A percentile compares a stretch with the other conserved stretches of the same genome.
Conservation (phyloP, 2,888 invertebrate species). For the Julus scanicus region DNA sequence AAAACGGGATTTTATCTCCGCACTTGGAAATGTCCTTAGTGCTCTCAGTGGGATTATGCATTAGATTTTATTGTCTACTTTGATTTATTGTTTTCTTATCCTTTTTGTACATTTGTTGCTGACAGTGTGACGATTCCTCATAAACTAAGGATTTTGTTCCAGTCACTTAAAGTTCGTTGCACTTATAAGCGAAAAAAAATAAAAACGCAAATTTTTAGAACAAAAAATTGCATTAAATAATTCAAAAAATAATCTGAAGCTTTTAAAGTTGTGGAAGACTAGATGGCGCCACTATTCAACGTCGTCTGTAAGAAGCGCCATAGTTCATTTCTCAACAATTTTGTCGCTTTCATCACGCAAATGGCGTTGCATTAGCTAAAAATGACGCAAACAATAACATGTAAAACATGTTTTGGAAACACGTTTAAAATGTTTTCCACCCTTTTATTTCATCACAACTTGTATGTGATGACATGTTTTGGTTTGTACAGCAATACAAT, state of each 20-base stretch:
- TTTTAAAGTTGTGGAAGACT: not conserved
- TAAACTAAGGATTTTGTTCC: constrained; percentile 42
- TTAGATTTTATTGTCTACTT: constrained; percentile 3
- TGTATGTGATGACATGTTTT: too few relatives aligned
- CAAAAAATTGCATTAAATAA: not conserved
- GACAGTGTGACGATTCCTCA: constrained; percentile 34
- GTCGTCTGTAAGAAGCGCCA: too few relatives aligned
- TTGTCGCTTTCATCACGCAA: too few relatives aligned
- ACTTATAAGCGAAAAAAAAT: not conserved
- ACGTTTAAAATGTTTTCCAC: too few relatives aligned
- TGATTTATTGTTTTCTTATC: constrained; percentile 39
- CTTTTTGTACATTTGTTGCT: constrained; percentile 39
- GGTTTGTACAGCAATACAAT: too few relatives aligned
- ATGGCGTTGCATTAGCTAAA: too few relatives aligned
- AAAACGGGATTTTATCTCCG: not conserved
- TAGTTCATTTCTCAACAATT: too few relatives aligned
- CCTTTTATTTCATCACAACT: too few relatives aligned
- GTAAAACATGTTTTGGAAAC: too few relatives aligned
- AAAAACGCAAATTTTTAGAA: not conserved
- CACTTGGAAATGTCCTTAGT: not conserved
- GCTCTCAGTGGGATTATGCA: constrained; percentile 25
- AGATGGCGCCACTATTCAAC: not conserved
- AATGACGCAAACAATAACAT: too few relatives aligned
- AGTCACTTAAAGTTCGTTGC: constrained; percentile 21
- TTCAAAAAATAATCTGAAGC: not conserved